Evolutionary conservation across 2,797 vertebrate species (phyloP).

Genomic region (Oreochromis grahami): DNA sequence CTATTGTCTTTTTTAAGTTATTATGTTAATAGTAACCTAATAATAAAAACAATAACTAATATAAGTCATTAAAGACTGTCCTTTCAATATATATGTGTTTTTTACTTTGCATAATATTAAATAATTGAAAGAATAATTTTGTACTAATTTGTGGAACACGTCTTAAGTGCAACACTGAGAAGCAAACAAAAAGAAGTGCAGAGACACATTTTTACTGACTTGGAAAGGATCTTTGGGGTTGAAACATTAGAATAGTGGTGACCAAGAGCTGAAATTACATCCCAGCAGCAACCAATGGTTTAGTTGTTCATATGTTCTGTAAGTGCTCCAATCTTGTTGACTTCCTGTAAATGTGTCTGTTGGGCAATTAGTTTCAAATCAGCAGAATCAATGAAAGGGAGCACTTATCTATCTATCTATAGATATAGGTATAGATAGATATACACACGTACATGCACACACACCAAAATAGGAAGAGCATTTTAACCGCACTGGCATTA

Average conservation of each 20-base stretch:
- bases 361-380: slow-evolving; percentile 66
- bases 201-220: background rate
- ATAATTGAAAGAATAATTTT: background rate
- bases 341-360: slow-evolving; percentile 59
- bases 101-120: background rate
- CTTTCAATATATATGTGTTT: background rate
- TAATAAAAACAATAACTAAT: background rate
- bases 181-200: background rate
- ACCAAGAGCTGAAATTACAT: slow-evolving; percentile 54
- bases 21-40: background rate
- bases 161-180: background rate
- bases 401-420: slow-evolving; percentile 1
- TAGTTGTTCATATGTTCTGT: slow-evolving; percentile 67
- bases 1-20: background rate
- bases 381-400: slow-evolving; percentile 61
- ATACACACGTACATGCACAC: background rate
- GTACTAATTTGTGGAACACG: background rate
- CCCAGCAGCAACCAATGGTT: slow-evolving; percentile 59
- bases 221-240: background rate
- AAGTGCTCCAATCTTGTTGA: slow-evolving; percentile 60
- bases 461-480: background rate
- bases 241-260: background rate
- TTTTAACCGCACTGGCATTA: background rate
- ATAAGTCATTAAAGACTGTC: background rate
- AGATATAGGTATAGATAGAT: background rate